These are phyloP conservation scores for Pyralis farinalis DNA, from an alignment of 2,888 invertebrate genomes.

Conservation along the genomic window DNA sequence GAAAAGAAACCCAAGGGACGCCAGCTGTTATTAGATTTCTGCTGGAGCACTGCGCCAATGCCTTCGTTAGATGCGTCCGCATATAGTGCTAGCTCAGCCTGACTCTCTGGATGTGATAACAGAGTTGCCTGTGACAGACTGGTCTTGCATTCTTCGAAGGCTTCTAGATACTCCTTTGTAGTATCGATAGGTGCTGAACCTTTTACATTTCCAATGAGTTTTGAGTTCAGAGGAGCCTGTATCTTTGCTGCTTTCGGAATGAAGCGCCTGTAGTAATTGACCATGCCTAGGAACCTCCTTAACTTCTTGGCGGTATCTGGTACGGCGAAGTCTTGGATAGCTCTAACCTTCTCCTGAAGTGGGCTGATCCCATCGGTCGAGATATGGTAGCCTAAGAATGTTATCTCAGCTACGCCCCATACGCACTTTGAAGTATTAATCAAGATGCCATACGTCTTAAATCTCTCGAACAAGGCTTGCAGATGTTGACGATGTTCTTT, in stretches of 20 bases:
- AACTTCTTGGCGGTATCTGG: neutral
- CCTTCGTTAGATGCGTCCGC: no score
- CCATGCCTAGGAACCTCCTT: slow-evolving; percentile 11
- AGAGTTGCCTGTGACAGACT: slow-evolving; percentile 6
- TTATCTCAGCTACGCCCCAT: no score
- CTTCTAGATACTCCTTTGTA: slow-evolving; percentile 6
- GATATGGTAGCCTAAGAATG: no score
- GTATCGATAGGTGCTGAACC: slow-evolving; percentile 10
- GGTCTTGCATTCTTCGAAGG: slow-evolving; percentile 14
- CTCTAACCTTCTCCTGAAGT: no score
- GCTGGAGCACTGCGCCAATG: no score
- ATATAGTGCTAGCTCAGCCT: no score
- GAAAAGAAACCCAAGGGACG: slow-evolving; percentile 11
- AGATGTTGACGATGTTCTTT: neutral
- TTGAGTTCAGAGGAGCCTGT: slow-evolving; percentile 8
- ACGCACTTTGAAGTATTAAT: no score
- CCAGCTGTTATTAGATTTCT: neutral
- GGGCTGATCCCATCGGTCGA: no score
- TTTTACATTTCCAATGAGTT: slow-evolving; percentile 1
- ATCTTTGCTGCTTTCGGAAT: slow-evolving; percentile 10
- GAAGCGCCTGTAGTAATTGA: slow-evolving; percentile 12
- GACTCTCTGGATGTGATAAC: neutral
- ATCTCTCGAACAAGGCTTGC: no score
- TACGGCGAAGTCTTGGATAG: neutral
- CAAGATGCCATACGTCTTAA: no score